Conservation (phyloP, 2,888 invertebrate species). For the Abrostola tripartita region DNA sequence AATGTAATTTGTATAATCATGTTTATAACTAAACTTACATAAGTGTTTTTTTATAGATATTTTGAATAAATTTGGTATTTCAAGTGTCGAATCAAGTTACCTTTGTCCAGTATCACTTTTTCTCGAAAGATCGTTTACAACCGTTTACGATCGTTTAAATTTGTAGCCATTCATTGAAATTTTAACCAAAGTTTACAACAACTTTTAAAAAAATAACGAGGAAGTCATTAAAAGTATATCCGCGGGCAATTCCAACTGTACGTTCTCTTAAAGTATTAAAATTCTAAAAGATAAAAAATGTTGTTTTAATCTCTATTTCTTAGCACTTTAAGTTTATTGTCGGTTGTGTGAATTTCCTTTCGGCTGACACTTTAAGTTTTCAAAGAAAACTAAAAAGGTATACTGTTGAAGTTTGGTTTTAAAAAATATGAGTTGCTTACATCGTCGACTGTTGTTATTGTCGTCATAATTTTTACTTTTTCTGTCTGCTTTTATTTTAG, state of each 20-base stretch:
- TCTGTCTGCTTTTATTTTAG: conserved; percentile 25
- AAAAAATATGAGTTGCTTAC: conserved; percentile 50
- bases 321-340: conserved; percentile 53
- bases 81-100: background rate
- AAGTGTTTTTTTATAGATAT: background rate
- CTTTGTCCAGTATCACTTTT: background rate
- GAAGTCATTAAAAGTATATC: conserved; percentile 58
- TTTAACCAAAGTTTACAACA: conserved; percentile 42
- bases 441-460: conserved; percentile 44
- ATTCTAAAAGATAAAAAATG: conserved; percentile 47
- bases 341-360: conserved; percentile 32
- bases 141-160: conserved; percentile 16
- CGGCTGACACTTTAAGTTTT: conserved; percentile 55
- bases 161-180: conserved; percentile 46
- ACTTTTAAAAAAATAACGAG: conserved; percentile 45
- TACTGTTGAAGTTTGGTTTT: conserved; percentile 47
- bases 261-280: conserved; percentile 51
- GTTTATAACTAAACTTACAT: no score
- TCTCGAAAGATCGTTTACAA: conserved; percentile 11
- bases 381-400: conserved; percentile 54
- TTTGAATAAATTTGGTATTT: background rate
- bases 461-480: conserved; percentile 40
- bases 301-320: conserved; percentile 57
- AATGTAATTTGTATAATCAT: no score
- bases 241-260: conserved; percentile 50